These are phyloP conservation scores for Rhamnusium bicolor DNA, from an alignment of 2,888 invertebrate genomes.

Conservation along the genomic window DNA sequence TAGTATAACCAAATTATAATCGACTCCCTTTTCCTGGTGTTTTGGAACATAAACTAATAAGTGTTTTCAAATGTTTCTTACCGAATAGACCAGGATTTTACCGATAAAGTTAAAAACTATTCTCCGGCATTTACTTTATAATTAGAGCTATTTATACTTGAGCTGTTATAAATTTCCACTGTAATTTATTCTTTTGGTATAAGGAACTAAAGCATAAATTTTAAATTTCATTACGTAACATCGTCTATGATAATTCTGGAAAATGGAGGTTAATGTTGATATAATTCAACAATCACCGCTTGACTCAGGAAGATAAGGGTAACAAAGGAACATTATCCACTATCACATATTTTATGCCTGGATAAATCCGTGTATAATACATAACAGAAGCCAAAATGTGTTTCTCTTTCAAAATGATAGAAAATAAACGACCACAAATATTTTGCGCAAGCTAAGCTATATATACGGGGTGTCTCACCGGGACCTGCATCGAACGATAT, in stretches of 20 bases:
- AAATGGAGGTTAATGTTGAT: background rate
- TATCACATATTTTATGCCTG: background rate
- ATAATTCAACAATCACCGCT: background rate
- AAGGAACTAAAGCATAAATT: background rate
- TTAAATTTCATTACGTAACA: background rate
- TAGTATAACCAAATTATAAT: no score
- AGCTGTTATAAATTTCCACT: background rate
- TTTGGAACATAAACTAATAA: no score
- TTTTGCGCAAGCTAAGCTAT: no score
- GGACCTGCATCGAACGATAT: no score
- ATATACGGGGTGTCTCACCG: no score
- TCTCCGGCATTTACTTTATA: no score
- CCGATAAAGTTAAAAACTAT: no score
- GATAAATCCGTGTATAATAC: background rate
- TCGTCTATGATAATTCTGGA: background rate
- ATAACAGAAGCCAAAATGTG: background rate
- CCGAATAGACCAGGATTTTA: no score
- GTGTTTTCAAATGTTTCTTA: no score
- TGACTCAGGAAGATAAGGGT: background rate
- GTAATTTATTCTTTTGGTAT: background rate
- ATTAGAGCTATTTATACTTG: no score
- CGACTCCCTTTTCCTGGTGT: no score
- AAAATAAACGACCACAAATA: no score
- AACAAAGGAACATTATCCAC: background rate
- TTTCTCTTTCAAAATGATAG: background rate